Evolutionary conservation across 2,113 vertebrate species (phyloP).

Genomic region (Echinops telfairi): DNA sequence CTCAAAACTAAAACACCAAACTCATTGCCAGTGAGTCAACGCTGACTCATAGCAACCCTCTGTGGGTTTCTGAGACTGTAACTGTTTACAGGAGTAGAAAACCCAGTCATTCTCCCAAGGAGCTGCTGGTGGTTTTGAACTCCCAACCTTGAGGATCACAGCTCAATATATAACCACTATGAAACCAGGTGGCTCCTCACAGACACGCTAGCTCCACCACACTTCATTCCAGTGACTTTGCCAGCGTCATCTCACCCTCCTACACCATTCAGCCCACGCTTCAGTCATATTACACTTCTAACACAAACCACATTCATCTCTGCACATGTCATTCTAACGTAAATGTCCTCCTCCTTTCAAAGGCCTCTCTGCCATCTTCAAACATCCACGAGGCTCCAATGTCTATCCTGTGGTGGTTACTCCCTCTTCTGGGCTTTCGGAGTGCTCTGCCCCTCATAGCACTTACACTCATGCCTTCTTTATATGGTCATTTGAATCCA

Average conservation of each 20-base stretch:
- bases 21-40: too few relatives aligned
- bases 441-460: not conserved
- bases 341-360: not conserved
- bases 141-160: too few relatives aligned
- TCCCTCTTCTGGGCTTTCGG: not conserved
- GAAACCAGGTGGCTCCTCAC: not conserved
- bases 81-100: too few relatives aligned
- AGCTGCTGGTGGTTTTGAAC: too few relatives aligned
- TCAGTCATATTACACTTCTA: conserved; percentile 28
- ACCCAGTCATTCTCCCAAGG: too few relatives aligned
- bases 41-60: too few relatives aligned
- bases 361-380: not conserved
- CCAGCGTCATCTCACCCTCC: not conserved
- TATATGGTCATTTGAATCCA: not conserved
- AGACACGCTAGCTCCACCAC: not conserved
- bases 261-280: not conserved
- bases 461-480: not conserved
- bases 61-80: too few relatives aligned
- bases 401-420: not conserved
- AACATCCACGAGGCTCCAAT: not conserved
- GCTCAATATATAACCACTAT: not conserved
- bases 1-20: too few relatives aligned
- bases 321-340: not conserved
- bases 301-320: not conserved
- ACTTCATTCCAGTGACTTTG: not conserved